Percentiles rank a stretch among this genome's conserved stretches.
Evolutionary conservation across 2,888 invertebrate genomes (phyloP).

Genomic region (Xestobium rufovillosum): DNA sequence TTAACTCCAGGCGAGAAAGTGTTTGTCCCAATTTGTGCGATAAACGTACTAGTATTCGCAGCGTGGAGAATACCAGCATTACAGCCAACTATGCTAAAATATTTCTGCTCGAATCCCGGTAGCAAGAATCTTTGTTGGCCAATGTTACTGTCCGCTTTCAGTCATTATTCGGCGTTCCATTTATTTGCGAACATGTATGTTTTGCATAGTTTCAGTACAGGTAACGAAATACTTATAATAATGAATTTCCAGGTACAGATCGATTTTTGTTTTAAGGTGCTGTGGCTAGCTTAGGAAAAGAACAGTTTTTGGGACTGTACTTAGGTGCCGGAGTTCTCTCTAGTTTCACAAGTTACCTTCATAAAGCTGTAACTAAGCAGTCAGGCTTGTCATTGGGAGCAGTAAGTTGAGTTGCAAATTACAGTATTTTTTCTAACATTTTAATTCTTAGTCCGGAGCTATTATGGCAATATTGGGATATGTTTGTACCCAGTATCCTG

Average conservation of each 20-base stretch:
- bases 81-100: constrained; percentile 68
- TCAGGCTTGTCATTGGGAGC: constrained; percentile 85
- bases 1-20: constrained; percentile 67
- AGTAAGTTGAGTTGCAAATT: constrained; percentile 51
- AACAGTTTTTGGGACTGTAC: constrained; percentile 89
- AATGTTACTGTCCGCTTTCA: constrained; percentile 91
- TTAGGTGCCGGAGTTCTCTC: constrained; percentile 82
- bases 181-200: constrained; percentile 95
- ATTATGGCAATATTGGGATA: constrained; percentile 85
- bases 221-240: constrained; percentile 24
- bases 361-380: constrained; percentile 63
- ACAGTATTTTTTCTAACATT: constrained; percentile 12
- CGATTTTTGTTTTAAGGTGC: constrained; percentile 47
- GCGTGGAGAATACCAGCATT: constrained; percentile 72
- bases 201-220: constrained; percentile 70
- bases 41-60: constrained; percentile 72
- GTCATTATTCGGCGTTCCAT: constrained; percentile 82
- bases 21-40: constrained; percentile 69
- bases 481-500: constrained; percentile 82
- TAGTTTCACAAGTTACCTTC: constrained; percentile 74
- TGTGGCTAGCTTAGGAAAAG: constrained; percentile 70
- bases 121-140: constrained; percentile 72
- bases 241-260: too few relatives aligned
- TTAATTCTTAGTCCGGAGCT: constrained; percentile 68
- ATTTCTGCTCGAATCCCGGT: constrained; percentile 78